Evolutionary conservation across 2,113 vertebrate species (phyloP), one percentile per base, ranked within the genome.

Genomic region (Engraulis encrasicolus): DNA sequence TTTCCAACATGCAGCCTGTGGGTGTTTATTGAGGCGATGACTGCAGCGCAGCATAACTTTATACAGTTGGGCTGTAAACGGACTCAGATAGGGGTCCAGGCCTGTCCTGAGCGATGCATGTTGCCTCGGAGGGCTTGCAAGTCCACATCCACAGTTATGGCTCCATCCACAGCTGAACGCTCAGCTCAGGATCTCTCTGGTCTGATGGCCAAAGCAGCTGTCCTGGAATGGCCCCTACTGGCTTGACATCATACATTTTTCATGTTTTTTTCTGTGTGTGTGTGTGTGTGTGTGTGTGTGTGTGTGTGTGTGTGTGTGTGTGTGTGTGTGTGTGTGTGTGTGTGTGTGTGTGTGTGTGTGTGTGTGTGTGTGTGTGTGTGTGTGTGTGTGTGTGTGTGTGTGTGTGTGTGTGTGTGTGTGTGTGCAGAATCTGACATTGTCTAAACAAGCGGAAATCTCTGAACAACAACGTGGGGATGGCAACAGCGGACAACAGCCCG

Each of bases 131-230:
- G 84, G 80, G 80, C 36, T 77, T 52, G 58, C 80, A 88, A 80
- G 78, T 78, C 79, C 61, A 86, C 78, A 37, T 6, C 50, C 45
- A 58, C 40, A 18, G 50, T 78, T 78, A 81, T 18, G 81, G 38
- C 6, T 82, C 78, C 71, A 19, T 58, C 83, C 66, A 38, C 52
- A 48, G 80, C 58, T 61, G 81, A 80, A 50, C 38, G 85, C 40
- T 86, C 71, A 36, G 50, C 49, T n/a, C n/a, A n/a, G n/a, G n/a
- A n/a, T n/a, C 82, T 84, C 82, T 36, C 71, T 79, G 50, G 54
- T 52, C 38, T 81, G 40, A 82, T 84, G 40, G 78, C 54, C 81
- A 58, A 86, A 87, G 45, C 88, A 90, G 80, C 80, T 88, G 86
- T 77, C 78, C 66, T 85, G 82, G 80, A 84, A 86, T 36, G 83